Evolutionary conservation across 2,113 vertebrate genomes (phyloP), one percentile per base, ranked within the genome.

Genomic region (Neogale vison): DNA sequence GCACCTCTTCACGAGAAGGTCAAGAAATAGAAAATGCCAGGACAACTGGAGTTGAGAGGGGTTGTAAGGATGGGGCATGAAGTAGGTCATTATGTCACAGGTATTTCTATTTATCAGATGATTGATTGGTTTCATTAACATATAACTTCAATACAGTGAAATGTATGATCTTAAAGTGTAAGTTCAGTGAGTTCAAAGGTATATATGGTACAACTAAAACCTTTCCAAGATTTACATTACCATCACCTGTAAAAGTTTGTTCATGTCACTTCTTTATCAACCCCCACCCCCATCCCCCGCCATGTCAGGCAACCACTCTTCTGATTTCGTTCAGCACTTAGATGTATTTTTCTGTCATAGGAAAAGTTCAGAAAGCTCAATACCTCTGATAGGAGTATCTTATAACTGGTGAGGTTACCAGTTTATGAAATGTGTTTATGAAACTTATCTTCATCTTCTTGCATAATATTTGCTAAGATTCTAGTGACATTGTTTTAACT

Each of bases 401-500:
- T 29, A 3, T 10, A 84, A 31, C 8, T 63, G n/a, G 42, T 39
- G 86, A 15, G 20, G 5, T 65, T 31, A 71, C 13, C 24, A 74
- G 12, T 31, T 79, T 4, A 23, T 67, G 23, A 77, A 61, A 76
- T 39, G 31, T 67, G 4, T 72, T 26, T 7, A 17, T 42, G 29
- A 52, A 52, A 52, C 52, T 52, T 55, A 52, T 52, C 36, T 72
- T 83, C 6, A 12, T 67, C 29, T 67, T 72, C 26, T 59, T 65
- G 5, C 42, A 52, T 50, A 77, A 39, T 77, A 95, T 77, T 91
- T 90, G 76, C 74, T 88, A 67, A 59, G 17, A 82, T 55, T 67
- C 36, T 87, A 45, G 34, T 72, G 36, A 83, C 15, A 31, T 3
- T 67, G 15, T 84, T 76, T 47, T 83, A 55, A 18, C 14, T 90